Evolutionary conservation across 2,888 invertebrate species (phyloP), one percentile per base, ranked within the genome.

Genomic region (Periphyllus acericola): DNA sequence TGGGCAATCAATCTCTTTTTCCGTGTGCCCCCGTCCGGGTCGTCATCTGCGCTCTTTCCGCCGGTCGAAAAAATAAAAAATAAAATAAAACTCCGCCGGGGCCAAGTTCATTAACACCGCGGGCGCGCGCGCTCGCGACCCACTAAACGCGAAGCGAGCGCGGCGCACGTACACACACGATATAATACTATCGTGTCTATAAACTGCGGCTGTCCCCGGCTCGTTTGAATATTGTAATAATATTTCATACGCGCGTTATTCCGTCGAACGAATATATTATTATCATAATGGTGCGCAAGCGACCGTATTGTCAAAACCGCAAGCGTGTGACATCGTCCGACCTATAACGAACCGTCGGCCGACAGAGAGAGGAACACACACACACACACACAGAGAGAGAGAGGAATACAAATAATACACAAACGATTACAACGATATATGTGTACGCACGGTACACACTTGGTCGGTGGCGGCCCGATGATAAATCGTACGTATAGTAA

Each of bases 1-100:
- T 87, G 87, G 87, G 87, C 87, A 87, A 87, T 87, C 87, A 87
- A 87, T 87, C 87, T 87, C 87, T 87, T 81, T 74, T 75, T 34
- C 66, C 46, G 60, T 29, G 75, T 40, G 9, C 32, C 52, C 52
- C 55, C 72, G 34, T 8, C 46, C 82, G 52, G 9, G 71, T 71
- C 29, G 32, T 29, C 17, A 2, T 3, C n/a, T 36, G n/a, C 40
- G 36, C 32, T 34, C 60, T 36, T 60, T 74, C 75, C 83, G 75
- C 40, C 74, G 74, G 75, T 76, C 75, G 60, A 66, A 83, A 83
- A 66, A 29, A 19, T n/a, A 83, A 55, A 34, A 83, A 52, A 66
- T 8, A 68, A 5, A 4, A 66, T 21, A 3, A 32, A 60, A 76
- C 84, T 84, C 40, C 46, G 25, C 66, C 74, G 87, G 52, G 85